phyloP scores from a whole-genome alignment of 2,113 vertebrate genomes.

The Uropsilus gracilis region DNA sequence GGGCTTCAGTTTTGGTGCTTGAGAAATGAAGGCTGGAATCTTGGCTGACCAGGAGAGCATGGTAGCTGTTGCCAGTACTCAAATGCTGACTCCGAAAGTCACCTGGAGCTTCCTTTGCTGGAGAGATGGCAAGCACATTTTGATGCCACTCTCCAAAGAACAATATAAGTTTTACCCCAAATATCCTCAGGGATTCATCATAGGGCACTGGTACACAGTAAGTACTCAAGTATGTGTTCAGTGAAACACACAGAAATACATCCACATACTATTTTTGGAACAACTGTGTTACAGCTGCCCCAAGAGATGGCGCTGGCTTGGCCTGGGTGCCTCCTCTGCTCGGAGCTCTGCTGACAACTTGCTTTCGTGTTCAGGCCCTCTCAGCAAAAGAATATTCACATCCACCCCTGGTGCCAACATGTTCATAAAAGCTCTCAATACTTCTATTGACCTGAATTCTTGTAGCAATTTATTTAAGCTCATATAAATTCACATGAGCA shows the following conservation, averaged over 20 bases:
- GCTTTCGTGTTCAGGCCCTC: background rate
- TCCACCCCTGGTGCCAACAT: background rate
- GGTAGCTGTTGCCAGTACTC: too few relatives aligned
- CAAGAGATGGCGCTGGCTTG: background rate
- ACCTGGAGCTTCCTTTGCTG: background rate
- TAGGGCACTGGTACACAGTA: background rate
- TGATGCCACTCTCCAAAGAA: background rate
- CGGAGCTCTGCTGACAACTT: background rate
- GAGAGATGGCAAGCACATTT: background rate
- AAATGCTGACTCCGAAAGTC: background rate
- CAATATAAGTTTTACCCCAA: background rate
- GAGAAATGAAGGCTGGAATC: background rate
- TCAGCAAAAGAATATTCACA: background rate
- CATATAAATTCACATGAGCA: background rate
- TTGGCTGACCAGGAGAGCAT: background rate
- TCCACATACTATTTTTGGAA: background rate
- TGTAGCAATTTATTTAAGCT: background rate
- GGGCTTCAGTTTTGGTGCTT: too few relatives aligned
- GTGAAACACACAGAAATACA: background rate
- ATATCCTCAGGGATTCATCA: background rate
- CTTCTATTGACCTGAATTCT: background rate
- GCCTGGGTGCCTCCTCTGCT: background rate
- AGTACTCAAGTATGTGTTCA: background rate
- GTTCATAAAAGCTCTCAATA: background rate
- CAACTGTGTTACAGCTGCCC: background rate